A percentile compares a stretch with the other conserved stretches of the same genome.
Conservation (phyloP, 1,140 invertebrate species). For the Nomia melanderi region DNA sequence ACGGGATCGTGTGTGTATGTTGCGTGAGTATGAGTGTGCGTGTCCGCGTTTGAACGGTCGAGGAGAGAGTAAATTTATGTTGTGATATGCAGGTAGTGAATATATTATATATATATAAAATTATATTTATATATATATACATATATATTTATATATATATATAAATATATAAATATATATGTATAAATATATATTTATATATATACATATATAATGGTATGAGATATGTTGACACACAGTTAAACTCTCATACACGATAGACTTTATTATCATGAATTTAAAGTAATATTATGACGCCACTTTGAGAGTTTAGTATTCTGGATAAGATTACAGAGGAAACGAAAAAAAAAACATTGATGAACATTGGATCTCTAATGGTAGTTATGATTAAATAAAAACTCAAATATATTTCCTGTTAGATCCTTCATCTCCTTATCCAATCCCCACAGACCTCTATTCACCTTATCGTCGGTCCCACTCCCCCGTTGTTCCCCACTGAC, state of each 20-base stretch:
- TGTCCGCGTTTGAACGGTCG: constrained; percentile 47
- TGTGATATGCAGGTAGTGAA: constrained; percentile 78
- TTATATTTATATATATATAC: constrained; percentile 70
- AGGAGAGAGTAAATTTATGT: constrained; percentile 73
- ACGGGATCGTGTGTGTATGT: constrained; percentile 59
- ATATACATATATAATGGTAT: constrained; percentile 68
- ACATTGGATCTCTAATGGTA: constrained; percentile 75
- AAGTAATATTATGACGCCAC: constrained; percentile 77
- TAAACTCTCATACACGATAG: constrained; percentile 76
- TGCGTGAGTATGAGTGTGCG: constrained; percentile 25
- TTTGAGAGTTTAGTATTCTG: constrained; percentile 77
- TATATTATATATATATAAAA: constrained; percentile 74
- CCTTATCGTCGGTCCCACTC: background rate
- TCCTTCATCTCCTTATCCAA: constrained; percentile 46
- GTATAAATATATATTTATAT: constrained; percentile 58
- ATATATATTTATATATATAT: constrained; percentile 69
- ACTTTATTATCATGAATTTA: constrained; percentile 79
- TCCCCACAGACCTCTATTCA: background rate
- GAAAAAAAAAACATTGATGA: constrained; percentile 43
- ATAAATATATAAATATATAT: constrained; percentile 65
- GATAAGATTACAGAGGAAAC: constrained; percentile 60
- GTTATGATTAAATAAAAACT: constrained; percentile 75
- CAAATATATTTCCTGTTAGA: constrained; percentile 76
- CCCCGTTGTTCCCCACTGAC: background rate
- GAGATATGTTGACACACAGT: constrained; percentile 74